Percentiles rank a stretch among this genome's conserved stretches.
These are phyloP conservation scores for Mythimna loreyi DNA, from an alignment of 2,888 invertebrate genomes.

Conservation along the genomic window DNA sequence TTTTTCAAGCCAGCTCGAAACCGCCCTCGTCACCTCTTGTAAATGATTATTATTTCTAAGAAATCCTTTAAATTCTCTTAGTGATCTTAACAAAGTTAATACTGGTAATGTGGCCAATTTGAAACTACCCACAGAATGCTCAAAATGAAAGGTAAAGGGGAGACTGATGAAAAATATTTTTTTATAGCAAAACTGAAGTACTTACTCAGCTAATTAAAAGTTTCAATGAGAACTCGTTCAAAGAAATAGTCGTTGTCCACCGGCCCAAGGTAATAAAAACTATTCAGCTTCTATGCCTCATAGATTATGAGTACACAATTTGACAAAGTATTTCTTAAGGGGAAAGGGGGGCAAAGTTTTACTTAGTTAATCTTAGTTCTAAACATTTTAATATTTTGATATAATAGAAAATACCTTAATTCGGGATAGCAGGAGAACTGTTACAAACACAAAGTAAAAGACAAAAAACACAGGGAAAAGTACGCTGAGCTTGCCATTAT, in stretches of 20 bases:
- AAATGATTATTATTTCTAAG: not conserved
- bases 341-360: too few species aligned
- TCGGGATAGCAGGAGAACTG: too few species aligned
- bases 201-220: constrained; percentile 71
- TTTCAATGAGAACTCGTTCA: constrained; percentile 68
- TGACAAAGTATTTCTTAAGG: constrained; percentile 51
- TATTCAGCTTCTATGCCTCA: constrained; percentile 53
- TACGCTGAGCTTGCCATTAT: too few species aligned
- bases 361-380: too few species aligned
- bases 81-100: not conserved
- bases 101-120: not conserved
- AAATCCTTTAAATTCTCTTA: not conserved
- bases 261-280: constrained; percentile 58
- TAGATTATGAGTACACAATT: constrained; percentile 50
- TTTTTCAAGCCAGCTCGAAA: too few species aligned
- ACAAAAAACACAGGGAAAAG: too few species aligned
- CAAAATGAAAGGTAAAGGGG: constrained; percentile 28
- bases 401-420: too few species aligned
- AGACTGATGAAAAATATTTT: constrained; percentile 44
- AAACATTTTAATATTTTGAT: too few species aligned
- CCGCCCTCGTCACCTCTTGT: too few species aligned
- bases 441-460: too few species aligned
- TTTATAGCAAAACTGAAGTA: constrained; percentile 60
- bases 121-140: constrained; percentile 13
- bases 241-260: constrained; percentile 66